Conservation (phyloP, 1,140 invertebrate genomes). For the Drosophila albomicans region DNA sequence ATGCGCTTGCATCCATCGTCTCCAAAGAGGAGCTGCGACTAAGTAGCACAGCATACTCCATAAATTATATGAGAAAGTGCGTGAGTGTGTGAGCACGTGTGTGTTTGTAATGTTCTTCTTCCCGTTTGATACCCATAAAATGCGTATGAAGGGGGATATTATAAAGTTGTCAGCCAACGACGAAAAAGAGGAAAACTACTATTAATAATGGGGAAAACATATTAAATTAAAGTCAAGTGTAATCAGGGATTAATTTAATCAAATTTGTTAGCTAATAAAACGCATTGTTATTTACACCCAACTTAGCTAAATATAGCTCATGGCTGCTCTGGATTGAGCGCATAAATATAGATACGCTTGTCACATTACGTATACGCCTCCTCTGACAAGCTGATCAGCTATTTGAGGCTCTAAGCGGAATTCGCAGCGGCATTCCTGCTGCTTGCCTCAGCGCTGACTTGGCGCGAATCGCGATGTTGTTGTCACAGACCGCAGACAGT, state of each 20-base stretch:
- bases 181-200: too few species aligned
- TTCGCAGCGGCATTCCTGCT: constrained; percentile 23
- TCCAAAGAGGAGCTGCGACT: constrained; percentile 5
- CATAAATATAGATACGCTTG: background rate
- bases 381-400: constrained; percentile 2
- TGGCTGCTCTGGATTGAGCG: background rate
- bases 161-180: background rate
- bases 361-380: constrained; percentile 10
- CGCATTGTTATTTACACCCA: background rate
- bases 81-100: constrained; percentile 28
- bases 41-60: constrained; percentile 17
- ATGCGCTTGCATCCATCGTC: constrained; percentile 4
- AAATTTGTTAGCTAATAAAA: background rate
- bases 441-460: constrained; percentile 6
- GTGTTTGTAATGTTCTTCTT: background rate
- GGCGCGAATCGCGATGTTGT: background rate
- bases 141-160: background rate
- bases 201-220: too few species aligned
- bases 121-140: background rate
- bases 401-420: constrained; percentile 24
- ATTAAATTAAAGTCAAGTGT: too few species aligned
- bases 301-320: background rate
- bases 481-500: constrained; percentile 4
- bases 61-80: constrained; percentile 22
- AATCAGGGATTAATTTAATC: background rate